A percentile compares a stretch with the other conserved stretches of the same genome.
Conservation (phyloP, 2,888 invertebrate genomes). For the Ormyrus labotus region DNA sequence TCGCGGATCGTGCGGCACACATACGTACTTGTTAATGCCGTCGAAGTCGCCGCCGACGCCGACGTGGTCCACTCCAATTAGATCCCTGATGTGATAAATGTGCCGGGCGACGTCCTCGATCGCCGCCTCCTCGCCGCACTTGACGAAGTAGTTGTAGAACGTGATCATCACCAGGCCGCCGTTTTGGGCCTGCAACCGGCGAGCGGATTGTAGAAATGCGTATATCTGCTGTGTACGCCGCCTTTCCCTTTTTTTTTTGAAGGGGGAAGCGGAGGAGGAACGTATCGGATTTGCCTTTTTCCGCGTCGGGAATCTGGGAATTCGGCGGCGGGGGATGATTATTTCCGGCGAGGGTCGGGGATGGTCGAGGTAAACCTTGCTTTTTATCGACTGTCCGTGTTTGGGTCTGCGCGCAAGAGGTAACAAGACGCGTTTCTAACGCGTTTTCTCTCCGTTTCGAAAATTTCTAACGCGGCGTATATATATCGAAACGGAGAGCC, state of each 20-base stretch:
- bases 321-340: neutral
- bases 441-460: too few relatives aligned
- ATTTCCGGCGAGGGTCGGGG: neutral
- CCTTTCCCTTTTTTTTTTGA: neutral
- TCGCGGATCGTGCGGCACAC: neutral
- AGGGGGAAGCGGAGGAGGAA: conserved; percentile 10
- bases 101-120: conserved; percentile 86
- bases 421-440: too few relatives aligned
- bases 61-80: conserved; percentile 80
- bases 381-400: too few relatives aligned
- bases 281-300: neutral
- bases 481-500: too few relatives aligned
- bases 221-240: too few relatives aligned
- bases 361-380: too few relatives aligned
- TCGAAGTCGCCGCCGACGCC: conserved; percentile 82
- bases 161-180: conserved; percentile 95
- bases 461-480: too few relatives aligned
- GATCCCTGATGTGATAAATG: conserved; percentile 80
- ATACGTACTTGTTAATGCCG: conserved; percentile 80
- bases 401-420: too few relatives aligned
- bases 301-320: conserved; percentile 24
- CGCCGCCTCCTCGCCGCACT: conserved; percentile 87
- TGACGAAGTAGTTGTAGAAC: conserved; percentile 91
- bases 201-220: neutral
- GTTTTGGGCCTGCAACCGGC: conserved; percentile 80